These are phyloP conservation scores for Xenopus borealis DNA, from an alignment of 2,113 vertebrate genomes.

Conservation along the genomic window DNA sequence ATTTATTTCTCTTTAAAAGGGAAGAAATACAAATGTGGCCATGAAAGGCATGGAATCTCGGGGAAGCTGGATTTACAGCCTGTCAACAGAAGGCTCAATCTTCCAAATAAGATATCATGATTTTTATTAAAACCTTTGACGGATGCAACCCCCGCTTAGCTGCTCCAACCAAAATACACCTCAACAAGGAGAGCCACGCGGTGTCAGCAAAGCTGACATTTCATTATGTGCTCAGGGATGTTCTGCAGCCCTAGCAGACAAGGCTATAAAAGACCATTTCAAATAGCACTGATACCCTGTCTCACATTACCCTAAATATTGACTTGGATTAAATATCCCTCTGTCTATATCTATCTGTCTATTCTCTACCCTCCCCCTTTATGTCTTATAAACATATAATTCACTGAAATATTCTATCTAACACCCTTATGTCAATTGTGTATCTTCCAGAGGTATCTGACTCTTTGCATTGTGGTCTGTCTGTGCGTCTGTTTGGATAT, in stretches of 20 bases:
- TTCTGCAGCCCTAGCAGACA: conserved; percentile 14
- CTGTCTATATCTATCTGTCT: too few relatives aligned
- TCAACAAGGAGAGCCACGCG: not conserved
- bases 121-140: conserved; percentile 29
- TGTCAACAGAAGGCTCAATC: conserved; percentile 10
- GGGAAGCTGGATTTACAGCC: conserved; percentile 8
- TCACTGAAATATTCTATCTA: too few relatives aligned
- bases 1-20: conserved; percentile 31
- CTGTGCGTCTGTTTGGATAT: too few relatives aligned
- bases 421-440: too few relatives aligned
- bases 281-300: not conserved
- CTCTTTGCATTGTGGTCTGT: too few relatives aligned
- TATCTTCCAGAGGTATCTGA: too few relatives aligned
- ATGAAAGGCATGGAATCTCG: not conserved
- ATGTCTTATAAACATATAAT: too few relatives aligned
- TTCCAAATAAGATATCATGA: conserved; percentile 16
- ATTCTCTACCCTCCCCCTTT: too few relatives aligned
- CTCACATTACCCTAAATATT: too few relatives aligned
- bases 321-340: too few relatives aligned
- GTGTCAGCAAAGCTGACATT: conserved; percentile 16
- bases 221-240: conserved; percentile 18
- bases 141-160: conserved; percentile 10
- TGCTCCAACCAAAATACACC: conserved; percentile 2
- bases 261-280: conserved; percentile 8
- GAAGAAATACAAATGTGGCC: conserved; percentile 5